These are phyloP conservation scores for Cheilosia impressa DNA, from an alignment of 2,888 invertebrate species.

Conservation along the genomic window DNA sequence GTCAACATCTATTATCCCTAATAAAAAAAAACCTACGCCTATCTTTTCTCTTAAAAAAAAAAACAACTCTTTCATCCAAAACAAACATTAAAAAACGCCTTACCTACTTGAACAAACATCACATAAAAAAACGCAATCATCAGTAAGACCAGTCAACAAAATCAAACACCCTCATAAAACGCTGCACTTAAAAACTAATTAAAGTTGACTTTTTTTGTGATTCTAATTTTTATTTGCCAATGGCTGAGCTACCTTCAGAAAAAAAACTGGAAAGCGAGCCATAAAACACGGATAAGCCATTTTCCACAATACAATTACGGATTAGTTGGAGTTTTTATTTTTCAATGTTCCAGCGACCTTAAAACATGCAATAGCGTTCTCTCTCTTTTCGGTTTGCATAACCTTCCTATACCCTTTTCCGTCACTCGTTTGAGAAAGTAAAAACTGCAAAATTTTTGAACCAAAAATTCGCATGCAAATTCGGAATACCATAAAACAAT, in stretches of 20 bases:
- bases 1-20: not conserved
- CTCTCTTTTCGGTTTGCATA: not conserved
- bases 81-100: not conserved
- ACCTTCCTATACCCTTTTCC: not conserved
- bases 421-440: not conserved
- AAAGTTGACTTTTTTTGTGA: constrained; percentile 38
- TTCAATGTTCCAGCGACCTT: not conserved
- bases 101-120: constrained; percentile 12
- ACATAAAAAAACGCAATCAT: not conserved
- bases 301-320: not conserved
- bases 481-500: constrained; percentile 1
- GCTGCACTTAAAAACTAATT: not conserved
- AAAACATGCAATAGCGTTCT: not conserved
- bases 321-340: not conserved
- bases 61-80: not conserved
- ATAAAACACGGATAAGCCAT: constrained; percentile 14
- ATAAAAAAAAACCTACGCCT: not conserved
- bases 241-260: not conserved
- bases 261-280: not conserved
- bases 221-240: constrained; percentile 28
- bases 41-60: not conserved
- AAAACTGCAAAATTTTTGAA: constrained; percentile 1
- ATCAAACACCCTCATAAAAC: not conserved
- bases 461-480: constrained; percentile 26
- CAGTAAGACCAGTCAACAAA: not conserved